Percentiles rank a stretch among this genome's conserved stretches.
Evolutionary conservation across 1,140 invertebrate genomes (phyloP).

Genomic region (Drosophila obscura): DNA sequence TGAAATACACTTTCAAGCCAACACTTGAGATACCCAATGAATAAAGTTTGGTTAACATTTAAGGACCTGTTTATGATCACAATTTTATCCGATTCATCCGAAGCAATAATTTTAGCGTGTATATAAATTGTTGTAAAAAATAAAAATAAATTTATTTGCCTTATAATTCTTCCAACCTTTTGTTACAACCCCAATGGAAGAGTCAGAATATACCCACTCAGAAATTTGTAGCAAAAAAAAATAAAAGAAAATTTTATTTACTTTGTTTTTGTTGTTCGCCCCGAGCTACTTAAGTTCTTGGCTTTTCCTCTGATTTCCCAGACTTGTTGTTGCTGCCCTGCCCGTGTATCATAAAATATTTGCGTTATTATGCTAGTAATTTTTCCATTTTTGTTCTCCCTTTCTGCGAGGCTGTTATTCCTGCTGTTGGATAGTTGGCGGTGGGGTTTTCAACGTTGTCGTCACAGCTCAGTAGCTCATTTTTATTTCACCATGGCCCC

Average conservation of each 20-base stretch:
- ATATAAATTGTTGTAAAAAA: no score
- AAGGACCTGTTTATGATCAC: no score
- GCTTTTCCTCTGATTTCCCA: slow-evolving; percentile 58
- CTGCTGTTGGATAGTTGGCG: slow-evolving; percentile 36
- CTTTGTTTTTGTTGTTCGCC: slow-evolving; percentile 68
- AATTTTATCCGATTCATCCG: no score
- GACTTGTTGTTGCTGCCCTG: slow-evolving; percentile 36
- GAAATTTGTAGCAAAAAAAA: slow-evolving; percentile 42
- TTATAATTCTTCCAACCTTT: slow-evolving; percentile 2
- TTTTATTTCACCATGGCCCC: slow-evolving; percentile 68
- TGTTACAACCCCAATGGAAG: slow-evolving; percentile 1
- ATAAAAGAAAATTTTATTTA: slow-evolving; percentile 77
- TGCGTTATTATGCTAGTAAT: slow-evolving; percentile 82
- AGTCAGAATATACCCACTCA: slow-evolving; percentile 2
- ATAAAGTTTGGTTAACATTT: no score
- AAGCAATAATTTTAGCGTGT: no score
- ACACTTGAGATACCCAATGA: not conserved
- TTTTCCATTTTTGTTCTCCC: slow-evolving; percentile 46
- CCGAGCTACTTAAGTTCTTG: slow-evolving; percentile 78
- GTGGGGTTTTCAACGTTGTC: slow-evolving; percentile 35
- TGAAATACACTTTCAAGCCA: not conserved
- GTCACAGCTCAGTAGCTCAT: slow-evolving; percentile 67
- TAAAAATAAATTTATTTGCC: not conserved
- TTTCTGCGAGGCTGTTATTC: not conserved
- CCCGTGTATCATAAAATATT: slow-evolving; percentile 76